Evolutionary conservation across 1,140 invertebrate genomes (phyloP), one percentile per base, ranked within the genome.

Genomic region (Medauroidea extradentata): DNA sequence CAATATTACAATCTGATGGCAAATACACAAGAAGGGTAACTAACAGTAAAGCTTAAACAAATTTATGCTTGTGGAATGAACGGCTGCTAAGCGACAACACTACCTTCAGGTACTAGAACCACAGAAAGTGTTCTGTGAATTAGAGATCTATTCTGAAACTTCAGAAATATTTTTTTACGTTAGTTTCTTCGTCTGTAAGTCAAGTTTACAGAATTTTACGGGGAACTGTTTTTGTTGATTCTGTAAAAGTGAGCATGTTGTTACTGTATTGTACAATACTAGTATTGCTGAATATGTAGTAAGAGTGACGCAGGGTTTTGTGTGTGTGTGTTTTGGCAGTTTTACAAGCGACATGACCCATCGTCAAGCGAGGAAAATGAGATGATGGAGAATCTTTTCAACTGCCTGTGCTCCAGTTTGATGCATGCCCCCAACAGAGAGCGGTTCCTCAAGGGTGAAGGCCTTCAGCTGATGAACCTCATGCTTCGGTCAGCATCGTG

Each of bases 311-410:
- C 48, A 29, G 29, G 23, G 58, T 43, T 59, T 52, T 56, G 60
- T 43, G 11, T 59, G 58, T 61, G 50, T 64, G 23, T 59, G 58
- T 65, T 62, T 59, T 70, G 79, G 23, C 68, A 92, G 90, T 89
- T 86, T 66, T 99, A 96, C 76, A 99, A 99, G 74, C 79, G 93
- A 46, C 93, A 98, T 71, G 94, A 99, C 79, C 96, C 96, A 1
- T 80, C 77, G 48, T 87, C 85, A 54, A 84, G 84, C 9, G 96
- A 99, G 75, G 97, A 99, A 75, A 86, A 93, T 68, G 98, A 99
- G 77, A 90, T 95, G 70, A 99, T 99, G 96, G 96, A 99, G 74
- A 99, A 99, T 79, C 78, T 99, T 44, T 99, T 99, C 71, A 91
- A 99, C 72, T 88, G 88, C 63, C 78, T 99, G 14, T 99, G 97